Base-by-base conservation (phyloP, 1,140 invertebrate genomes). In the Aphidius ervi region DNA sequence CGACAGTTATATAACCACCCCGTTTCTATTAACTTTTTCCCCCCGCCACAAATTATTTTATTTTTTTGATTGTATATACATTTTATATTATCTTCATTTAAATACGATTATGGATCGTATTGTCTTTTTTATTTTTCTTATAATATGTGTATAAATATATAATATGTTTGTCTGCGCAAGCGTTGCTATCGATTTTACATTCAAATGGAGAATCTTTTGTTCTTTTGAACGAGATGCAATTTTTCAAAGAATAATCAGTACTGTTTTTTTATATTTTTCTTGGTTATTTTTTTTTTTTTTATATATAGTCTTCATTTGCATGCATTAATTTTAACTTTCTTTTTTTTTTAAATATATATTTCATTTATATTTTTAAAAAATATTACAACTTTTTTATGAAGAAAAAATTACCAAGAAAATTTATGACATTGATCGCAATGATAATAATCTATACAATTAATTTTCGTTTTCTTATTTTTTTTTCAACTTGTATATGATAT, bases 51-150 rank as follows among this genome's bases (percentile, higher is more conserved):
- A 23, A 7, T 23, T 56, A 42, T 9, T 46, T 23, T 42, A 46
- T 23, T 47, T 42, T 56, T 42, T 42, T 37, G 40, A 8, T 31
- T 31, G 4, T 31, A 3, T 54, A 71, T 75, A 71, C 76, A 74
- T 73, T 58, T 62, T 77, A 77, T 73, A 74, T 65, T 71, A 77
- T 79, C 73, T 77, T 77, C 74, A 78, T 78, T 79, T 78, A 73
- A 79, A 78, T 78, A 79, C 70, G 71, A 76, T 77, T 79, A 78
- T 78, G 77, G 77, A 78, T 79, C 56, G 56, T 46, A 41, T 40
- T 57, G 56, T 40, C 37, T 47, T 9, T 23, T 9, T 31, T 31
- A 31, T 31, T 31, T 31, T 31, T 31, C 16, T 10, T n/a, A 20
- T 10, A 48, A n/a, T 48, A n/a, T 10, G 4, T 9, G 16, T 6